Conservation (phyloP, 2,113 vertebrate genomes). For the Oceanodroma tethys region DNA sequence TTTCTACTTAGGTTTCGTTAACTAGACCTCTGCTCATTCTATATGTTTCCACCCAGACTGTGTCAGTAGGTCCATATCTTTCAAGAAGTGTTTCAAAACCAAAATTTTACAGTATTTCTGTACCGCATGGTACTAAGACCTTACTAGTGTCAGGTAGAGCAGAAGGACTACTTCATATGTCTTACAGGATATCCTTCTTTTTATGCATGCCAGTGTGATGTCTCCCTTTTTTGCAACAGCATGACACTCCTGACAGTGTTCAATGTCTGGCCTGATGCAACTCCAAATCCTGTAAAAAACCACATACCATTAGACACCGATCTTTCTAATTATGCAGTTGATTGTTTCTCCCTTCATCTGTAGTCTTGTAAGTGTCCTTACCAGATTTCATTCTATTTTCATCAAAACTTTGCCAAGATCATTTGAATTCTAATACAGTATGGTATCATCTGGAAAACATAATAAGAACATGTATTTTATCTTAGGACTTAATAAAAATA, state of each 20-base stretch:
- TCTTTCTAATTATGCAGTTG: neutral
- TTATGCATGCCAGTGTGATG: neutral
- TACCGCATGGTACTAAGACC: neutral
- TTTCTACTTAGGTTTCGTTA: neutral
- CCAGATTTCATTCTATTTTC: neutral
- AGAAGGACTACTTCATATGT: neutral
- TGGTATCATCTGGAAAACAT: neutral
- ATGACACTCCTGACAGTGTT: neutral
- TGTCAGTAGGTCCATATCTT: neutral
- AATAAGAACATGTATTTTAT: neutral
- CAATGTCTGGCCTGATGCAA: neutral
- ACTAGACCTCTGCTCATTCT: neutral
- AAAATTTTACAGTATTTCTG: neutral
- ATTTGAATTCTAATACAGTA: neutral
- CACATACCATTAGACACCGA: neutral
- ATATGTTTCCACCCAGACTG: neutral
- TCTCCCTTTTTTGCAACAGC: neutral
- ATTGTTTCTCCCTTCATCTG: neutral
- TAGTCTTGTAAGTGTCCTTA: neutral
- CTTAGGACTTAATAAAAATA: neutral
- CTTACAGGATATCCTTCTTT: neutral
- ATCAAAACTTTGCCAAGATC: neutral
- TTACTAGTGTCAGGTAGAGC: neutral
- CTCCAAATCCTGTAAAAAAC: neutral
- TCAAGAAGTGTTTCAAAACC: neutral